Conservation (phyloP, 64 coral and sea anemone genomes). For the Pocillopora verrucosa region DNA sequence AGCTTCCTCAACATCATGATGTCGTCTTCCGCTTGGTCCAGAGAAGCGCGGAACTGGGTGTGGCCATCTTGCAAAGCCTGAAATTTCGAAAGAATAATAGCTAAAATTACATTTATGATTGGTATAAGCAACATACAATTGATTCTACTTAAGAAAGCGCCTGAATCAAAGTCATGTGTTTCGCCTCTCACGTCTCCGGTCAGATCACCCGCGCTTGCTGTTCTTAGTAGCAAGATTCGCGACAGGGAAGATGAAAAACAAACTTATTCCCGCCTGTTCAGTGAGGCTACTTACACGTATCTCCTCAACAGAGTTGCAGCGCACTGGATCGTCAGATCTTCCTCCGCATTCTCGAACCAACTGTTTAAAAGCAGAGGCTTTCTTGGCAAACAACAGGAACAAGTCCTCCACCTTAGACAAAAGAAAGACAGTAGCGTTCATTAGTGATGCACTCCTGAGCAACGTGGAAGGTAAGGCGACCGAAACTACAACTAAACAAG, state of each 20-base stretch:
- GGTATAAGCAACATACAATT: no score
- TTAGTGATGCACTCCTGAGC: not conserved
- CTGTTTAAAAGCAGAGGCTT: conserved; percentile 99
- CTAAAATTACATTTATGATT: not conserved
- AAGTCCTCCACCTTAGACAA: conserved; percentile 87
- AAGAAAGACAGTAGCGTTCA: not conserved
- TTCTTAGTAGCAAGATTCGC: no score
- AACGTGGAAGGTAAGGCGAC: not conserved
- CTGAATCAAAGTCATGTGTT: no score
- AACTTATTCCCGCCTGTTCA: no score
- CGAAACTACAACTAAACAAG: not conserved
- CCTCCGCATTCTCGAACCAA: conserved; percentile 99
- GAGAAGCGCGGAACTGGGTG: conserved; percentile 77
- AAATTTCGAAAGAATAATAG: not conserved
- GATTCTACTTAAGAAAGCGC: no score
- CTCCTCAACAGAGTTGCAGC: conserved; percentile 98
- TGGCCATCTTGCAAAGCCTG: conserved; percentile 88
- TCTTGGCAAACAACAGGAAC: conserved; percentile 97
- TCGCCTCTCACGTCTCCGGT: no score
- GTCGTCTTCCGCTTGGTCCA: conserved; percentile 93
- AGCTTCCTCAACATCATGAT: conserved; percentile 84
- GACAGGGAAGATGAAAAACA: no score
- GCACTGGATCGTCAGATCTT: conserved; percentile 95
- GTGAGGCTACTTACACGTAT: conserved; percentile 63
- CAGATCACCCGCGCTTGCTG: no score